phyloP scores from a whole-genome alignment of 2,797 vertebrate species.

The Morus bassanus region DNA sequence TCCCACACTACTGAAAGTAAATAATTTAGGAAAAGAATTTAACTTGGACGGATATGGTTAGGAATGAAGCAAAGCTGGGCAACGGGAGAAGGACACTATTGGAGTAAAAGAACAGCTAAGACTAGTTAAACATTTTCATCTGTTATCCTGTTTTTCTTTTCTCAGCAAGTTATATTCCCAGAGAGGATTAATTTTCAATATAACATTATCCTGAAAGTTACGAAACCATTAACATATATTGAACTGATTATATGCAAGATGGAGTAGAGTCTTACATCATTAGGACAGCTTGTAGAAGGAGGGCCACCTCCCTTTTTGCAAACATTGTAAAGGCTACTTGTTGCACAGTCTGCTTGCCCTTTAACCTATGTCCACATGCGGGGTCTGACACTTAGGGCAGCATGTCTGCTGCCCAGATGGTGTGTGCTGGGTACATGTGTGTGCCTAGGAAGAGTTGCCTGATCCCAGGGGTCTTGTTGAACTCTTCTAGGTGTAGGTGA shows the following conservation, averaged over 20 bases:
- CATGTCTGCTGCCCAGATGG: neutral
- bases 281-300: neutral
- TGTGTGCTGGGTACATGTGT: accelerated
- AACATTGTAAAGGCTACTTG: neutral
- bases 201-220: neutral
- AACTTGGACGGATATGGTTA: neutral
- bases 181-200: neutral
- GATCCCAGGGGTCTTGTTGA: neutral
- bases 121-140: conserved; percentile 8
- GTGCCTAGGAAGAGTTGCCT: accelerated
- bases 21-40: neutral
- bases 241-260: neutral
- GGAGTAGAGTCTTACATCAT: neutral
- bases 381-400: neutral
- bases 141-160: conserved; percentile 2
- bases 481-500: neutral
- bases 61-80: neutral
- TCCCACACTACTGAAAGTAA: conserved; percentile 3
- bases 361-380: neutral
- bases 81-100: neutral
- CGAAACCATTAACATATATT: neutral
- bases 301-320: neutral
- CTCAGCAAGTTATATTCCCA: neutral
- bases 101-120: neutral
- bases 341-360: neutral